phyloP scores from a whole-genome alignment of 2,888 invertebrate genomes.

The Pteria penguin region DNA sequence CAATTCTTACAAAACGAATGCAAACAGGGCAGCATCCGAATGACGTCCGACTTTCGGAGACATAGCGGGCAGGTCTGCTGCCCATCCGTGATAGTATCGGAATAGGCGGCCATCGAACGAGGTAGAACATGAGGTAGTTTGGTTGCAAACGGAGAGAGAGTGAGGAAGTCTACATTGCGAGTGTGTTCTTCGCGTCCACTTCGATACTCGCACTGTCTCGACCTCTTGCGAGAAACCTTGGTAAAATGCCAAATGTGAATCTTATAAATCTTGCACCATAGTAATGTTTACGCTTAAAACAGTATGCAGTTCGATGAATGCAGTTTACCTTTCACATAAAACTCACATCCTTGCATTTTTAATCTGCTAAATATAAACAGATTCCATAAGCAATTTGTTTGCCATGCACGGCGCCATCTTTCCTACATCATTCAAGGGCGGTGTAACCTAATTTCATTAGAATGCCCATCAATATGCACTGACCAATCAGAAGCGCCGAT shows the following conservation, averaged over 20 bases:
- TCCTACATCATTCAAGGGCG: conserved; percentile 39
- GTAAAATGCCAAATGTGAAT: conserved; percentile 36
- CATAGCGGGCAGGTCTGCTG: conserved; percentile 77
- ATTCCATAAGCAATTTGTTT: neutral
- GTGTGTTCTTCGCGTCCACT: conserved; percentile 1
- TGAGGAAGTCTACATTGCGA: conserved; percentile 39
- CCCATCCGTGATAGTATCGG: conserved; percentile 65
- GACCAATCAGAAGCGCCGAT: conserved; percentile 56
- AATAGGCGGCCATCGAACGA: conserved; percentile 68
- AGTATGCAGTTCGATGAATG: too few relatives aligned
- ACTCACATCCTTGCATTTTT: neutral
- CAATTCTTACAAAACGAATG: conserved; percentile 79
- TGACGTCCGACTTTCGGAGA: conserved; percentile 74
- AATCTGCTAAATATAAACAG: neutral
- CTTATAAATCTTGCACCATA: neutral
- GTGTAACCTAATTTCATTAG: conserved; percentile 41
- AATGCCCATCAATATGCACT: conserved; percentile 37
- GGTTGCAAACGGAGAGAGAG: conserved; percentile 44
- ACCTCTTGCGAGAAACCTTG: conserved; percentile 16
- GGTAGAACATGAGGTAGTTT: conserved; percentile 67
- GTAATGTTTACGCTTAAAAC: too few relatives aligned
- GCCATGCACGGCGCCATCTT: conserved; percentile 48
- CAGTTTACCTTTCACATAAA: too few relatives aligned
- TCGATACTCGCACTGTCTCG: conserved; percentile 17
- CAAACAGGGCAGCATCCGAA: conserved; percentile 78